phyloP scores from a whole-genome alignment of 2,113 vertebrate genomes.

The Prionailurus bengalensis region DNA sequence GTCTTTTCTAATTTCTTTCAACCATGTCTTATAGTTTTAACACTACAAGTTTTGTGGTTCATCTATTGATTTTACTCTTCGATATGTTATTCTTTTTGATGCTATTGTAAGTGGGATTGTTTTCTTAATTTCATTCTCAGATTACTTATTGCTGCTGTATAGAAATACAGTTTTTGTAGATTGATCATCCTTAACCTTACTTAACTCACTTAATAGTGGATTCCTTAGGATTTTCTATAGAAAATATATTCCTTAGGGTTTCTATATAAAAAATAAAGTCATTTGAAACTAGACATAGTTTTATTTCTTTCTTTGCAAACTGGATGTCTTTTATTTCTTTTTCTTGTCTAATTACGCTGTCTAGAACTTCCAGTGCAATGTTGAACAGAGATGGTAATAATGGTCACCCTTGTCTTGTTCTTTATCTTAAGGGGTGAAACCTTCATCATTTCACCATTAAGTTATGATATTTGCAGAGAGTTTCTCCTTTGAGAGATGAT shows the following conservation, averaged over 20 bases:
- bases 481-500: neutral
- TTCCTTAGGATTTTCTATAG: neutral
- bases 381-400: neutral
- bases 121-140: neutral
- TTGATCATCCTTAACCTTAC: neutral
- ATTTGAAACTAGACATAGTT: neutral
- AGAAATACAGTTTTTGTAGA: neutral
- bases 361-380: neutral
- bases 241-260: neutral
- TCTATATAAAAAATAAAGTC: neutral
- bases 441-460: neutral
- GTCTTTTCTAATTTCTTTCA: constrained; percentile 22
- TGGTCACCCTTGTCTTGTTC: neutral
- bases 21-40: neutral
- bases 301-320: neutral
- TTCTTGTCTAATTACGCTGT: neutral
- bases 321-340: neutral
- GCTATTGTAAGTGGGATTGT: neutral
- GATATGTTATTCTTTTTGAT: constrained; percentile 1
- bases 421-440: neutral
- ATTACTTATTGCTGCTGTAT: neutral
- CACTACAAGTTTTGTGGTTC: neutral
- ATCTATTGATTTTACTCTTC: neutral
- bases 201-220: neutral
- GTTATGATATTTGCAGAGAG: neutral